A percentile compares a stretch with the other conserved stretches of the same genome.
Conservation (phyloP, 2,113 vertebrate species). For the Dermatemys mawii region DNA sequence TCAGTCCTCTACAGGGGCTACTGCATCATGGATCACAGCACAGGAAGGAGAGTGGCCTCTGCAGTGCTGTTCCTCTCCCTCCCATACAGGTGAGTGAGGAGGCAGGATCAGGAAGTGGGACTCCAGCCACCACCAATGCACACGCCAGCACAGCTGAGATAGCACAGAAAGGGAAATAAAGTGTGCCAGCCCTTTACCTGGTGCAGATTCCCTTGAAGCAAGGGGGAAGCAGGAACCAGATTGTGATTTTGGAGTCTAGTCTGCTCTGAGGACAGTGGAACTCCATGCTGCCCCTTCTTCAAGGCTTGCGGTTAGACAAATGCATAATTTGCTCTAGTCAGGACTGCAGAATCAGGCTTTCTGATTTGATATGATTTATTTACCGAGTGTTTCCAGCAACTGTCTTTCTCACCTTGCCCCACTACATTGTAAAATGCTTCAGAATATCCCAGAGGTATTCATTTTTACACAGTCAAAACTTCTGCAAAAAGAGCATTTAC, state of each 20-base stretch:
- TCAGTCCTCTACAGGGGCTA: not conserved
- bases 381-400: constrained; percentile 38
- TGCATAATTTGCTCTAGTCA: not conserved
- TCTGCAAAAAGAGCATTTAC: constrained; percentile 27
- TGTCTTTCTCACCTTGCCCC: not conserved
- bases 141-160: not conserved
- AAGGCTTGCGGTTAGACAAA: not conserved
- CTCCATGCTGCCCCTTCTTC: not conserved
- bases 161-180: not conserved
- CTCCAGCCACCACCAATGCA: not conserved
- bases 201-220: not conserved
- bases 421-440: not conserved
- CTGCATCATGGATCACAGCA: not conserved
- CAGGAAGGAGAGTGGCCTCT: not conserved
- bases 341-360: not conserved
- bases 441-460: not conserved
- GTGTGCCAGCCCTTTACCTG: not conserved
- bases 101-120: not conserved
- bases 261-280: not conserved
- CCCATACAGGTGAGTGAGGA: not conserved
- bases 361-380: constrained; percentile 35
- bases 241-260: not conserved
- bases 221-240: not conserved
- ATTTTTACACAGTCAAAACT: not conserved
- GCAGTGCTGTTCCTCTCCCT: accelerated